Percentiles rank a stretch among this genome's conserved stretches.
Conservation (phyloP, 2,888 invertebrate species). For the Cosmia pyralina region DNA sequence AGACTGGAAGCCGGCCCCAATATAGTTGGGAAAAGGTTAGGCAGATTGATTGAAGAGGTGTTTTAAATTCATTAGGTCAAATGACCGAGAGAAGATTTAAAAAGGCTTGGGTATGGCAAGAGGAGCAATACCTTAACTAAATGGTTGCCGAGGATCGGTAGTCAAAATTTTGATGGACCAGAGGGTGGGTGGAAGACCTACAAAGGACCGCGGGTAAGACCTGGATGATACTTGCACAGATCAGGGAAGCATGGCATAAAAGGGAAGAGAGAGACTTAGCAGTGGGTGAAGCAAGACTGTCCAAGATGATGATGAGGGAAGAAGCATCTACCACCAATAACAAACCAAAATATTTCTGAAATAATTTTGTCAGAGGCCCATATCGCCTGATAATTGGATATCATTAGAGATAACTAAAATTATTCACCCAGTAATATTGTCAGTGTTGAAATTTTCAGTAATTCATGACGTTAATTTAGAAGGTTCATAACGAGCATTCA, state of each 20-base stretch:
- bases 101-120: too few species aligned
- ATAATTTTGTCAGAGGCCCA: background rate
- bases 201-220: background rate
- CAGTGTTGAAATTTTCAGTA: conserved; percentile 2
- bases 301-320: too few species aligned
- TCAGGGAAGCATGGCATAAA: background rate
- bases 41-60: too few species aligned
- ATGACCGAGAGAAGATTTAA: too few species aligned
- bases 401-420: background rate
- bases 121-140: too few species aligned
- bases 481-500: conserved; percentile 10
- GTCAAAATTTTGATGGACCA: too few species aligned
- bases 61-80: too few species aligned
- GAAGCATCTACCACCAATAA: background rate
- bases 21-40: too few species aligned
- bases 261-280: too few species aligned
- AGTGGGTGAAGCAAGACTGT: background rate
- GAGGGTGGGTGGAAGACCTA: too few species aligned
- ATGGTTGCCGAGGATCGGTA: background rate
- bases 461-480: background rate
- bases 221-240: background rate
- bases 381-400: background rate
- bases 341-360: background rate
- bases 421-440: background rate
- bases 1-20: too few species aligned